phyloP scores from a whole-genome alignment of 2,797 vertebrate species.

The Pantherophis alleghaniensis region DNA sequence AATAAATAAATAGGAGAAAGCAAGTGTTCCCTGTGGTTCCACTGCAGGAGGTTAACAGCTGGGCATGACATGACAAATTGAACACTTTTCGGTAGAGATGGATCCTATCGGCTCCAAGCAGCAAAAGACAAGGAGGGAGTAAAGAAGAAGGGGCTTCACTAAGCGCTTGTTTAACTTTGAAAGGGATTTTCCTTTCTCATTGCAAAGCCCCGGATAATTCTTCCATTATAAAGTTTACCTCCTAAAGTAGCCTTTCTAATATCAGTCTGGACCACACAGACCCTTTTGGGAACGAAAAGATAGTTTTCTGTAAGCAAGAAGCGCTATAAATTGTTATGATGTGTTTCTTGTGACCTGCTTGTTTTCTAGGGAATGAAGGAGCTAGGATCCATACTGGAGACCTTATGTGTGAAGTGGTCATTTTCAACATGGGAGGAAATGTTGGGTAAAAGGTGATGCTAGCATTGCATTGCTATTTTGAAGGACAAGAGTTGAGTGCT shows the following conservation, averaged over 20 bases:
- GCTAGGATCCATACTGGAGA: not conserved
- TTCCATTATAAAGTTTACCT: conserved; percentile 3
- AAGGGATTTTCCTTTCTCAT: not conserved
- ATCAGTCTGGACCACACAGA: not conserved
- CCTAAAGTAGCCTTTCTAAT: not conserved
- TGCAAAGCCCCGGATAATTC: not conserved
- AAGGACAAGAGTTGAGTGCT: not conserved
- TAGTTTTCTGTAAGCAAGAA: not conserved
- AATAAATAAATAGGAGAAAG: conserved; percentile 86
- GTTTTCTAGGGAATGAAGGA: not conserved
- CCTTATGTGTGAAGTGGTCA: not conserved
- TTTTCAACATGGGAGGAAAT: not conserved
- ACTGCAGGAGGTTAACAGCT: conserved; percentile 82
- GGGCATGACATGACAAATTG: conserved; percentile 87
- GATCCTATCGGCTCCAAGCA: conserved; percentile 69
- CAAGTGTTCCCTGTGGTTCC: conserved; percentile 78
- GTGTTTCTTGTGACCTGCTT: not conserved
- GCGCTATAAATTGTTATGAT: not conserved
- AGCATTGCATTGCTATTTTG: not conserved
- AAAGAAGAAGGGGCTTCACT: conserved; percentile 12
- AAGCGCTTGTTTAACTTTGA: conserved; percentile 19
- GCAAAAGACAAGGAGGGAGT: conserved; percentile 30
- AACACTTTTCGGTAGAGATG: conserved; percentile 71
- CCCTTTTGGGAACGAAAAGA: not conserved
- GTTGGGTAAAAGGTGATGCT: not conserved